Evolutionary conservation across 2,888 invertebrate genomes (phyloP), one percentile per base, ranked within the genome.

Genomic region (Caenorhabditis becei): DNA sequence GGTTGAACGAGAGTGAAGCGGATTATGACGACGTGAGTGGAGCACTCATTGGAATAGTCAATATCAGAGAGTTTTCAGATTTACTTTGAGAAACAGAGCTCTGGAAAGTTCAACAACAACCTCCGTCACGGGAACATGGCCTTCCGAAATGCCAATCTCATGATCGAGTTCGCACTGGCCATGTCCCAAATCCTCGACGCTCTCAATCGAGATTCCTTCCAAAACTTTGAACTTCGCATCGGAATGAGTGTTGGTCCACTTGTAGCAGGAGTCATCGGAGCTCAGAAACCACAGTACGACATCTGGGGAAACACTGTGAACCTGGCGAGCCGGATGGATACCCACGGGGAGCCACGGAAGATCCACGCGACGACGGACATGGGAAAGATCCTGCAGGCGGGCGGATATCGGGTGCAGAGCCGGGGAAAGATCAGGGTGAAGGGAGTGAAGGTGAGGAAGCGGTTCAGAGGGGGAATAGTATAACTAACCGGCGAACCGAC

Each of bases 251-350:
- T 95, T 91, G 96, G 96, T 0, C 95, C 96, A 0, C 96, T 97
- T 26, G 97, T 97, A 91, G 97, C 97, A 0, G 97, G 97, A 0
- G 97, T 97, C 20, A 96, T 97, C 26, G 97, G 97, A 0, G 97
- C 97, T 0, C 96, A 97, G 92, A 97, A 97, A 91, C 97, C 97
- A 0, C 97, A 97, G 92, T 97, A 97, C 92, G 97, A 98, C 91
- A 97, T 98, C 88, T 98, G 97, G 97, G 97, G 97, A 16, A 97
- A 98, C 92, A 97, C 97, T 0, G 98, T 98, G 18, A 97, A 97
- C 91, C 96, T 97, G 14, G 97, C 97, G 0, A 96, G 96, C 5
- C 93, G 97, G 61, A 98, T 98, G 97, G 97, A 97, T 92, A 96
- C 96, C 82, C 96, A 96, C 81, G 97, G 97, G 0, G 94, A 95